Evolutionary conservation across 2,888 invertebrate species (phyloP), one percentile per base, ranked within the genome.

Genomic region (Rapana venosa): DNA sequence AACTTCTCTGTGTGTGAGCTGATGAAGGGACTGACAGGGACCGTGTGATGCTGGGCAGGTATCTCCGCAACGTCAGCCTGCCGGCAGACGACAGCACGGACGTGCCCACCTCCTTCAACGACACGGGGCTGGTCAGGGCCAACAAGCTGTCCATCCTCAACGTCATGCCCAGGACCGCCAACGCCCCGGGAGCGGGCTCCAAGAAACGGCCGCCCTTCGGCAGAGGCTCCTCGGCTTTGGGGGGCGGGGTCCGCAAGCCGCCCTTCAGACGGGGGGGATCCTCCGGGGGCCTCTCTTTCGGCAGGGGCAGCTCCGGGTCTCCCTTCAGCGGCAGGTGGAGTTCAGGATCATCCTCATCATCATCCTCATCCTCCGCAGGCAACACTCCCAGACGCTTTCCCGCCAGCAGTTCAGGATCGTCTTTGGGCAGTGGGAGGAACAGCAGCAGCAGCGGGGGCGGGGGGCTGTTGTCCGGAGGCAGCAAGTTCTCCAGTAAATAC

Each of bases 81-180:
- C 77, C 87, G 0, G 74, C 81, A 6, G 81, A 81, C 22, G 15
- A 35, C 74, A 11, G 79, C 13, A 66, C 30, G 30, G 66, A 84
- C 30, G 70, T 84, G 70, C 61, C 70, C 47, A 85, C 85, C 20
- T 84, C 58, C 36, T 89, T 89, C 84, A 89, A 77, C 85, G 70
- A 84, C 36, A 85, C 74, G 36, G 89, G 89, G 36, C 70, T 89
- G 89, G 85, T 85, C 26, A 47, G n/a, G 89, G 32, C n/a, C 85
- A 89, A 89, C 89, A 89, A 77, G 58, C 61, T 89, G 26, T 74
- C 66, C 56, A 89, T 89, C 32, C 47, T 89, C 26, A 89, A 89
- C 85, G 89, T 89, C 85, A 85, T 85, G 22, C 35, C 32, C 36
- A 85, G 85, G 66, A 6, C 58, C 47, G 47, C 30, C 36, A 87